Evolutionary conservation across 2,888 invertebrate species (phyloP).

Genomic region (Arrhopalites spinosus): DNA sequence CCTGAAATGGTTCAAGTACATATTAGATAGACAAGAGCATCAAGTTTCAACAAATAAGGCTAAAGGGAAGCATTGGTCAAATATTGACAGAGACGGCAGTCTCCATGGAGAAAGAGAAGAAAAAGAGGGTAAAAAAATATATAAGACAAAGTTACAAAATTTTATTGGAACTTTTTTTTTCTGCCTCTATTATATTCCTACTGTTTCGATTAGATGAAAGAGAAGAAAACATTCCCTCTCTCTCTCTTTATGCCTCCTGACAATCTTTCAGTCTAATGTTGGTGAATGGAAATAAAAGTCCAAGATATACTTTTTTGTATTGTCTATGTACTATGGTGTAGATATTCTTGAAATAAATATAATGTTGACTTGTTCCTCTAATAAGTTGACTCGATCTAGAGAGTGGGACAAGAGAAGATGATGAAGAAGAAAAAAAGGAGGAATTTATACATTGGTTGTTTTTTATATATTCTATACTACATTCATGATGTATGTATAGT

Average conservation of each 20-base stretch:
- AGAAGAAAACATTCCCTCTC: background rate
- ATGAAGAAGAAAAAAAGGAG: too few relatives aligned
- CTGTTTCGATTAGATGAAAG: too few relatives aligned
- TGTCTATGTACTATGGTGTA: too few relatives aligned
- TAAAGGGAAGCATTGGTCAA: conserved; percentile 16
- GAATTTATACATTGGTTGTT: too few relatives aligned
- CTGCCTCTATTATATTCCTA: too few relatives aligned
- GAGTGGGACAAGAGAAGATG: background rate
- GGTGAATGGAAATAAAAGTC: too few relatives aligned
- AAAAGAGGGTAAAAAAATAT: background rate
- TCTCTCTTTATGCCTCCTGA: too few relatives aligned
- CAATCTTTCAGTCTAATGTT: too few relatives aligned
- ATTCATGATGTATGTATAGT: too few relatives aligned
- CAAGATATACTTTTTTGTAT: too few relatives aligned
- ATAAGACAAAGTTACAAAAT: conserved; percentile 20
- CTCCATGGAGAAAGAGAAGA: too few relatives aligned
- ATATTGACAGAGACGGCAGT: conserved; percentile 26
- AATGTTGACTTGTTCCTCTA: background rate
- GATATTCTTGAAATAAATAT: conserved; percentile 1
- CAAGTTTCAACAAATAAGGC: background rate
- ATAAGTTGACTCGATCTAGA: background rate
- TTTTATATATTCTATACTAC: too few relatives aligned
- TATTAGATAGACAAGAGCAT: background rate
- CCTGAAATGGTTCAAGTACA: background rate
- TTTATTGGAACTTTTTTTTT: conserved; percentile 19